These are phyloP conservation scores for Laothoe populi DNA, from an alignment of 2,888 invertebrate genomes.

Conservation along the genomic window DNA sequence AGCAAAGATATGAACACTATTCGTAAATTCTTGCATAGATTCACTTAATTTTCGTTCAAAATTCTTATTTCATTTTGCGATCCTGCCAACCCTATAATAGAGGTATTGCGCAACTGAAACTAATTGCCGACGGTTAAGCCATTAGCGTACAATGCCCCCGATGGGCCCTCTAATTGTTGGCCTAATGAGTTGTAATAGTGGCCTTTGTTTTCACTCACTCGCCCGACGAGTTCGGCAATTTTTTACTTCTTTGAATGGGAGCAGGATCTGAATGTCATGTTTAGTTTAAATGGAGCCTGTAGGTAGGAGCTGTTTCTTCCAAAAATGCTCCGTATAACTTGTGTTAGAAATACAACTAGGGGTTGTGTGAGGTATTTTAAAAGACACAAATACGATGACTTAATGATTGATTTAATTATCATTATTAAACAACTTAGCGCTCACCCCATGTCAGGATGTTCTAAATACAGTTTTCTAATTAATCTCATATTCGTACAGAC, in stretches of 20 bases:
- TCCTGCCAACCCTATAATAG: conserved; percentile 6
- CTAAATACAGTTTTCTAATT: too few species aligned
- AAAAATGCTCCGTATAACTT: too few species aligned
- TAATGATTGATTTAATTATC: too few species aligned
- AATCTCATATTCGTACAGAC: too few species aligned
- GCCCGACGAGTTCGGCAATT: conserved; percentile 22
- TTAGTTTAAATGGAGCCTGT: not conserved
- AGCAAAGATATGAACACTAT: too few species aligned
- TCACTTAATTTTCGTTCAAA: not conserved
- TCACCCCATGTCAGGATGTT: too few species aligned
- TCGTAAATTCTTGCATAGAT: too few species aligned
- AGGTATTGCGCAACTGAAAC: conserved; percentile 48
- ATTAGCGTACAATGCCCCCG: conserved; percentile 37
- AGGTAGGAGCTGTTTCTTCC: not conserved
- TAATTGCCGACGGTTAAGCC: conserved; percentile 47
- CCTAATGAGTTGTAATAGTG: conserved; percentile 44
- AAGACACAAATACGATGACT: too few species aligned
- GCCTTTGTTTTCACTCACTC: conserved; percentile 40
- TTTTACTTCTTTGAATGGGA: conserved; percentile 14
- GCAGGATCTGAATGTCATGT: not conserved
- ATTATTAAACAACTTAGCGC: too few species aligned
- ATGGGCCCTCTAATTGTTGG: conserved; percentile 41
- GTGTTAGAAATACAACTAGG: too few species aligned
- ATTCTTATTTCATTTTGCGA: not conserved
- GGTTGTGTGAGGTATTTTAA: too few species aligned